Evolutionary conservation across 2,888 invertebrate genomes (phyloP), one percentile per base, ranked within the genome.

Genomic region (Mystacides longicornis): DNA sequence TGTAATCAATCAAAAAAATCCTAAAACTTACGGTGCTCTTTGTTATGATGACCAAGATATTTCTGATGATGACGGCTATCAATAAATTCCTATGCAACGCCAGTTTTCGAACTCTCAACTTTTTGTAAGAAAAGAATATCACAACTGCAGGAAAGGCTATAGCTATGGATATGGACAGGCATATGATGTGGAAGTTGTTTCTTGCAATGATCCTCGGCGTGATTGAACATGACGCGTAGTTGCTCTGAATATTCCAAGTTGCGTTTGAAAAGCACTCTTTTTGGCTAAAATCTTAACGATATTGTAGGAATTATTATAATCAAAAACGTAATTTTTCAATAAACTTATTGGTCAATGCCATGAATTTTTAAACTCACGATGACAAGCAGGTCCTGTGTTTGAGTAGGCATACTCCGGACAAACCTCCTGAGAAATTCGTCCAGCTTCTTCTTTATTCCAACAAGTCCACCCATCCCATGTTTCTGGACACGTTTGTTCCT

Each of bases 381-480:
- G 63, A 56, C 82, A 80, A n/a, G 75, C 68, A 1, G 81, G 81
- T 52, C 77, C 75, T 0, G 66, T 60, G 51, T 75, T 75, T 20
- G 79, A 77, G 63, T 82, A 82, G 0, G 80, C 81, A 63, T 81
- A 81, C 55, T 77, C 77, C 0, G 81, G 78, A 65, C 85, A 85
- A 1, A 76, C 67, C 58, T 73, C 68, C n/a, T 64, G 65, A 0
- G 72, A 71, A 1, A 69, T 64, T 1, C 73, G 71, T 2, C 72
- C 75, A 0, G 70, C 67, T 18, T 70, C 65, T 0, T 76, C 71
- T 5, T 70, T 65, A 14, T 69, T 70, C 75, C 81, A 83, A 64
- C 85, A 85, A 3, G 76, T 76, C 83, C 83, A 85, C 0, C 77
- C 83, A 60, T 85, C 85, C 74, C 83, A 85, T 1, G 81, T 75